Evolutionary conservation across 2,797 vertebrate genomes (phyloP), one percentile per base, ranked within the genome.

Genomic region (Alcedo quadribrachys): DNA sequence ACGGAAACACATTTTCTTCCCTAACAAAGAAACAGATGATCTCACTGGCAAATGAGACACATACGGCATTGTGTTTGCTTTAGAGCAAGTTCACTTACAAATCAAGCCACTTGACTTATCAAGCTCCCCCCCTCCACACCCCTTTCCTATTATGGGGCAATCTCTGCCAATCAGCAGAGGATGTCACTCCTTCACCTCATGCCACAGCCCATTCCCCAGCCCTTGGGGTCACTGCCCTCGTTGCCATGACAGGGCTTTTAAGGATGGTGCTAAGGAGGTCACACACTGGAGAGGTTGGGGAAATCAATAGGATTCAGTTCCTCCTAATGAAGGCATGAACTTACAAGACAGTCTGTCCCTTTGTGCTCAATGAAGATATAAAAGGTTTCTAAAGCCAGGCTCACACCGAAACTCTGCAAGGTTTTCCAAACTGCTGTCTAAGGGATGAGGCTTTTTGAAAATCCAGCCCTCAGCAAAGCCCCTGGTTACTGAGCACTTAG

Each of bases 21-120:
- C 69, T 76, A 90, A 96, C 96, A 96, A 96, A 96, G 96, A 94
- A 95, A 92, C 88, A 93, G 93, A 96, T 96, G 94, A 96, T 93
- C 86, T 96, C 95, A 94, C 43, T 89, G 95, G 93, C 76, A 92
- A 96, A 90, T 57, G 79, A 91, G 94, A 95, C 79, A 83, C 92
- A 96, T 85, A 87, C 51, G 0, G 73, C 76, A 93, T 85, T 92
- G 89, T 95, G 93, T 91, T 90, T 89, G 71, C 92, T 92, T 83
- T 81, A 87, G 88, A 81, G 73, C 55, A 73, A 89, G 84, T 79
- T 94, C n/a, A 27, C 84, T 94, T 83, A 76, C 3, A 9, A 94
- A 93, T 83, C 95, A 92, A 96, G 42, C 84, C 94, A 90, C 94
- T 96, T 94, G 93, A 96, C 94, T 95, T 93, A 85, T 10, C 33